Conservation (phyloP, 1,140 invertebrate genomes). For the Drosophila nikananu region DNA sequence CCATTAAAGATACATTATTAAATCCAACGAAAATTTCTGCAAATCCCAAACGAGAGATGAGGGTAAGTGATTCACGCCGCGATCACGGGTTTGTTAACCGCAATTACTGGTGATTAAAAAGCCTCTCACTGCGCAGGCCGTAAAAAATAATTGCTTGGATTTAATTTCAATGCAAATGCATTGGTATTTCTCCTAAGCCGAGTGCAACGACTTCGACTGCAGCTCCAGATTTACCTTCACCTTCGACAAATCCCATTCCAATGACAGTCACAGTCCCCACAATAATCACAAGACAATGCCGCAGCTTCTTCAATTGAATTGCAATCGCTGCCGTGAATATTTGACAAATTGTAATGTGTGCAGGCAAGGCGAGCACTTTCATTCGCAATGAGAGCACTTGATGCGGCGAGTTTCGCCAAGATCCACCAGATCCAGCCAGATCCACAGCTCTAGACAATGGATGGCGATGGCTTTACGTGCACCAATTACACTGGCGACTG, state of each 20-base stretch:
- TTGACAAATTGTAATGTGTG: constrained; percentile 68
- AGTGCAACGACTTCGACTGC: constrained; percentile 21
- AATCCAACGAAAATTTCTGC: constrained; percentile 15
- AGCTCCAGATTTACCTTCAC: constrained; percentile 33
- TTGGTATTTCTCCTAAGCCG: constrained; percentile 10
- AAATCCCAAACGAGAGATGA: constrained; percentile 46
- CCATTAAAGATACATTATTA: constrained; percentile 25
- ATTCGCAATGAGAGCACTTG: constrained; percentile 71
- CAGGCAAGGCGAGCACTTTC: constrained; percentile 66
- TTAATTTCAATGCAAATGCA: constrained; percentile 60
- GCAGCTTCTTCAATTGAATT: constrained; percentile 62
- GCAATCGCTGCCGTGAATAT: constrained; percentile 62
- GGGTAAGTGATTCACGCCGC: constrained; percentile 60
- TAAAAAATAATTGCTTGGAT: constrained; percentile 22
- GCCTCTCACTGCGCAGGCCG: constrained; percentile 27
- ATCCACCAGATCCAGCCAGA: constrained; percentile 16
- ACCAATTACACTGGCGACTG: constrained; percentile 60
- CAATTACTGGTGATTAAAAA: constrained; percentile 62
- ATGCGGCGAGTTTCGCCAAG: constrained; percentile 65
- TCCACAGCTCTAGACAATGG: constrained; percentile 46
- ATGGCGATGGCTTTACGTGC: constrained; percentile 61
- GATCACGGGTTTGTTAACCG: constrained; percentile 40
- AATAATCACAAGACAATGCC: constrained; percentile 56
- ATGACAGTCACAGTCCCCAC: constrained; percentile 1
- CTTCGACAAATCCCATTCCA: constrained; percentile 31